Evolutionary conservation across 2,888 invertebrate species (phyloP), one percentile per base, ranked within the genome.

Genomic region (Fissipunctia ypsillon): DNA sequence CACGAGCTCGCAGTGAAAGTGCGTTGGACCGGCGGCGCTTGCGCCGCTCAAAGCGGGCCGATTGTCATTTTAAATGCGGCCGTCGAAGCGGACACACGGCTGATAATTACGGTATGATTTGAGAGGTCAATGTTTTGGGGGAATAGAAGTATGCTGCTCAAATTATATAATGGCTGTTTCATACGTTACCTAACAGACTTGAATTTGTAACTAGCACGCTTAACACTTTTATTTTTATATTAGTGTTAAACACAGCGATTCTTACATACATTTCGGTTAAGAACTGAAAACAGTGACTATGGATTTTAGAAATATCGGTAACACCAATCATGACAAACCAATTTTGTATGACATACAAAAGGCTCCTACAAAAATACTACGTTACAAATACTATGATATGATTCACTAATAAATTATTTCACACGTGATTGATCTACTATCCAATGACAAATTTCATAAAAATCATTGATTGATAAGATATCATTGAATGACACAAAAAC

Each of bases 1-100:
- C 90, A 91, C 91, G 76, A 75, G 76, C 83, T 83, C 85, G 89
- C 86, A 95, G 95, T 95, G 95, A 95, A 95, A 95, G 94, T 94
- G 90, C 91, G 90, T 83, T 79, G 84, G 84, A 77, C 73, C 72
- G 64, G 86, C 38, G 38, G 38, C 88, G 87, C 86, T 68, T 66
- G 84, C 85, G 84, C 85, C 78, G 78, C 78, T 83, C 81, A 81
- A 80, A 84, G 78, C 68, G 70, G 76, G 74, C 72, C 74, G 78
- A 78, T 75, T 88, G 88, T 89, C 92, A 94, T 88, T 93, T 90
- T 82, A 78, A 76, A 88, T 83, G 79, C 84, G 88, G 84, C 80
- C 87, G 88, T 82, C 76, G 86, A n/a, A 48, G 71, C 73, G 86
- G 57, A 78, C 85, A 88, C 90, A 88, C 88, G 90, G 88, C 67